Evolutionary conservation across 2,888 invertebrate species (phyloP), one percentile per base, ranked within the genome.

Genomic region (Caenorhabditis angaria): DNA sequence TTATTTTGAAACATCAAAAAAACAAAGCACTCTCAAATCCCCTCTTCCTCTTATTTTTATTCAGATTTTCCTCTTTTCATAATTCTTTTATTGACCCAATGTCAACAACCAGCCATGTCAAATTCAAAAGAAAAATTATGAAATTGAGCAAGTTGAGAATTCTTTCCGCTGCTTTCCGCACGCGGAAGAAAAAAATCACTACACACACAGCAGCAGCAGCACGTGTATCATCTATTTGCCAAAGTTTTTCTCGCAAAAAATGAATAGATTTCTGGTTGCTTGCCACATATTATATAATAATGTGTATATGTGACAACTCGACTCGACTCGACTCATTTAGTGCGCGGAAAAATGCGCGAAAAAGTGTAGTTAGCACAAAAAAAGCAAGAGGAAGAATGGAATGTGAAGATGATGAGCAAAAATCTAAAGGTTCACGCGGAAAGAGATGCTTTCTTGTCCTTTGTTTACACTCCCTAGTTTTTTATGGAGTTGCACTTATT

Each of bases 221-320:
- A 41, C 41, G 41, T 41, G 41, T 41, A 41, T 41, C 41, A n/a
- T n/a, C n/a, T 41, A 41, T 41, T 41, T 41, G 41, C 41, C 41
- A 41, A 41, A 6, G 41, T 41, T 41, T 41, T 41, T 41, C 41
- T 41, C 41, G 41, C 41, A 18, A n/a, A n/a, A 18, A 12, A 18
- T 18, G 41, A 12, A 41, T 18, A 12, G 18, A 41, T 41, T 41
- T 41, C 41, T 41, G 41, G 41, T 41, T 41, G 41, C 18, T 18
- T 18, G n/a, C n/a, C n/a, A n/a, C n/a, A n/a, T n/a, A n/a, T n/a
- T n/a, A n/a, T n/a, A n/a, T n/a, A n/a, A n/a, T n/a, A 5, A 12
- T 41, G 10, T 41, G 18, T 41, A 41, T 32, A 41, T 41, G 41
- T 41, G 41, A 41, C 41, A 41, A 41, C n/a, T n/a, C n/a, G n/a